phyloP scores from a whole-genome alignment of 2,888 invertebrate genomes.

The Brachypalpus laphriformis region DNA sequence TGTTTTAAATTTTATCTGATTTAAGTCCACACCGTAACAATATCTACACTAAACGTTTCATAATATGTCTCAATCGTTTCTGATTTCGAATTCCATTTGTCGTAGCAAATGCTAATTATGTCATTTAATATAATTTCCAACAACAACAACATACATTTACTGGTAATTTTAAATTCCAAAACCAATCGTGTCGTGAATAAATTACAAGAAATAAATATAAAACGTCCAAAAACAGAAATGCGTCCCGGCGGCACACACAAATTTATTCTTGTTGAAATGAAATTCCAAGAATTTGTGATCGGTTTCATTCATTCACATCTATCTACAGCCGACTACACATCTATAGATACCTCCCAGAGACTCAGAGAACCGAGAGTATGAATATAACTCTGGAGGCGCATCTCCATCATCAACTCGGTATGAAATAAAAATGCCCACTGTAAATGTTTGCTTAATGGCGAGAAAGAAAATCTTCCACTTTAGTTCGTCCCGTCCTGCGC shows the following conservation, averaged over 20 bases:
- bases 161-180: not conserved
- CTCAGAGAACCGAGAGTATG: not conserved
- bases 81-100: not conserved
- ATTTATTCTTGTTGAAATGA: slow-evolving; percentile 51
- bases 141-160: slow-evolving; percentile 4
- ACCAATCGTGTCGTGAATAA: slow-evolving; percentile 28
- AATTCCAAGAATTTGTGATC: slow-evolving; percentile 59
- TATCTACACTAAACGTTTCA: not conserved
- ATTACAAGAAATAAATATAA: slow-evolving; percentile 32
- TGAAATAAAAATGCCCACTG: slow-evolving; percentile 49
- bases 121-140: not conserved
- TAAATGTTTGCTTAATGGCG: slow-evolving; percentile 70
- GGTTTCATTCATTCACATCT: slow-evolving; percentile 48
- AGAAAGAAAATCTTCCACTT: slow-evolving; percentile 63
- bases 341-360: slow-evolving; percentile 50
- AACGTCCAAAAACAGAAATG: not conserved
- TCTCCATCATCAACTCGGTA: slow-evolving; percentile 51
- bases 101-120: slow-evolving; percentile 17
- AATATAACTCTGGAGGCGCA: slow-evolving; percentile 47
- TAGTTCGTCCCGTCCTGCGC: not conserved
- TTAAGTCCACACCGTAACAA: not conserved
- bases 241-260: slow-evolving; percentile 27
- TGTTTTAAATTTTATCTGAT: not conserved
- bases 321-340: slow-evolving; percentile 10
- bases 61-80: slow-evolving; percentile 11